Percentiles rank a stretch among this genome's conserved stretches.
These are phyloP conservation scores for Sarcophaga rosellei DNA, from an alignment of 2,888 invertebrate species.

Conservation along the genomic window DNA sequence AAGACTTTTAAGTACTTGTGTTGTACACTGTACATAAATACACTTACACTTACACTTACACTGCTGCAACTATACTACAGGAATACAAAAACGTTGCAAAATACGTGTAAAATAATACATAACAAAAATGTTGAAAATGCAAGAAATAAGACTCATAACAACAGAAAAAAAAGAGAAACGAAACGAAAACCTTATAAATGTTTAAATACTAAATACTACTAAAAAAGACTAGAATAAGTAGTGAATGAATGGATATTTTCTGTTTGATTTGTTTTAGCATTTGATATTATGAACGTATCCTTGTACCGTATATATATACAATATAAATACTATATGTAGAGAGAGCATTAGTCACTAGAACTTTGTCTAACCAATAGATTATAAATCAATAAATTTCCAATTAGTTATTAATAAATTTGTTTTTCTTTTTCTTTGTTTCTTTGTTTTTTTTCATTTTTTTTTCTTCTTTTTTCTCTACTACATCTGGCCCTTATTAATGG, in stretches of 20 bases:
- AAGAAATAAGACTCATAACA: neutral
- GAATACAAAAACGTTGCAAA: neutral
- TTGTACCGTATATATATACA: conserved; percentile 49
- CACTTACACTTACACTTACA: conserved; percentile 19
- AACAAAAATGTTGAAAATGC: neutral
- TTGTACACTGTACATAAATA: conserved; percentile 2
- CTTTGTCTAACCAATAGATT: conserved; percentile 56
- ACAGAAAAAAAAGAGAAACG: neutral
- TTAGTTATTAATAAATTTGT: conserved; percentile 74
- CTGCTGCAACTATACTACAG: neutral
- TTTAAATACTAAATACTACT: conserved; percentile 36
- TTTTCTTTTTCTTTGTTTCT: conserved; percentile 35
- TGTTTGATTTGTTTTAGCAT: conserved; percentile 72
- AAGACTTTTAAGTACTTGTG: neutral
- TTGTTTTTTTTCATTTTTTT: conserved; percentile 54
- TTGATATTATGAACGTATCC: conserved; percentile 71
- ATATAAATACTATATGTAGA: conserved; percentile 14
- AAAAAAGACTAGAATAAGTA: neutral
- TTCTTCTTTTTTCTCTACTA: conserved; percentile 1
- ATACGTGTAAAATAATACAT: neutral
- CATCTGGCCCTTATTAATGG: neutral
- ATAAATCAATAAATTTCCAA: conserved; percentile 76
- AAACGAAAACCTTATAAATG: conserved; percentile 21
- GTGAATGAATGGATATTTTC: conserved; percentile 49
- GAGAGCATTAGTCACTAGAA: conserved; percentile 33